Percentiles rank a stretch among this genome's conserved stretches.
phyloP scores from a whole-genome alignment of 2,888 invertebrate genomes.

The Macrophya annulata region DNA sequence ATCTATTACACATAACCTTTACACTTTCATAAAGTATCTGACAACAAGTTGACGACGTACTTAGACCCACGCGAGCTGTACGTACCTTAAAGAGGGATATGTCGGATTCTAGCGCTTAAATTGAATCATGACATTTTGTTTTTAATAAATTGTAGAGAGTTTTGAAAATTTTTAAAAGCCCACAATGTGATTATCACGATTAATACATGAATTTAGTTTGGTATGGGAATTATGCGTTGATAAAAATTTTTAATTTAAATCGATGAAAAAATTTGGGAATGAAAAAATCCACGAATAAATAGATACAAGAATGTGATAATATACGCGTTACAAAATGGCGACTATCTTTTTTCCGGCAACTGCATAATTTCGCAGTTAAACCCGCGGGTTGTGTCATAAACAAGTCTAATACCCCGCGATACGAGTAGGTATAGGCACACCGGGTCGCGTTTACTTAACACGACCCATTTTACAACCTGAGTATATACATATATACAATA shows the following conservation, averaged over 20 bases:
- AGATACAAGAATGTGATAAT: constrained; percentile 15
- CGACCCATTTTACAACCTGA: constrained; percentile 28
- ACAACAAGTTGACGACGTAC: constrained; percentile 5
- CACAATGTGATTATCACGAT: neutral
- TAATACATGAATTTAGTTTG: neutral
- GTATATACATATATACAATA: neutral
- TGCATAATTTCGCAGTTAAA: constrained; percentile 38
- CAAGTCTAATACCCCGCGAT: constrained; percentile 29
- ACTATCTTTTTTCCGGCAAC: constrained; percentile 22
- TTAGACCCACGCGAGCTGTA: neutral
- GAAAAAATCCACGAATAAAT: neutral
- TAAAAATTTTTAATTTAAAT: neutral
- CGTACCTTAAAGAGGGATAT: neutral
- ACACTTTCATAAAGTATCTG: neutral
- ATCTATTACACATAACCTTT: neutral
- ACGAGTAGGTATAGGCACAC: constrained; percentile 9
- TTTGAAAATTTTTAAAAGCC: no score
- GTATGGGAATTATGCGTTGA: neutral
- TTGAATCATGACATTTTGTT: neutral
- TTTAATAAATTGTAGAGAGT: neutral
- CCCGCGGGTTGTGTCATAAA: constrained; percentile 23
- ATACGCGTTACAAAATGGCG: constrained; percentile 30
- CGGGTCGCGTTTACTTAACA: constrained; percentile 36
- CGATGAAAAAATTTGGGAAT: neutral
- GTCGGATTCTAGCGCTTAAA: neutral